Conservation (phyloP, 1,140 invertebrate genomes). For the Leguminivora glycinivorella region DNA sequence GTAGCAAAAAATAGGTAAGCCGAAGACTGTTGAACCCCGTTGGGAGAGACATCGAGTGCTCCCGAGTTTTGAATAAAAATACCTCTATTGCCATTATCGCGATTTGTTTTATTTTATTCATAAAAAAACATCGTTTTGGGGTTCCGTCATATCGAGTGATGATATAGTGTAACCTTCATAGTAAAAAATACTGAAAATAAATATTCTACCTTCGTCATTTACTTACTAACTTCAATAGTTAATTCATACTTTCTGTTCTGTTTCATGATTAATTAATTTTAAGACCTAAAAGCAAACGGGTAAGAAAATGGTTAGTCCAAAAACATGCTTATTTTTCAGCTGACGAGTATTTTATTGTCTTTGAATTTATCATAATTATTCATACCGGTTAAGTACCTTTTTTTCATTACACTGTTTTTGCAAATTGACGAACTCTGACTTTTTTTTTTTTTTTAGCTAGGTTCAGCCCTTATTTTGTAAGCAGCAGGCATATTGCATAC, state of each 20-base stretch:
- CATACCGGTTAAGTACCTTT: not conserved
- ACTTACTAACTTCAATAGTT: no score
- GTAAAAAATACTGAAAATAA: no score
- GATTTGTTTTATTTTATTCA: constrained; percentile 8
- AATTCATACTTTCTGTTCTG: no score
- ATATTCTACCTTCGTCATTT: no score
- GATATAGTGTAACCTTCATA: not conserved
- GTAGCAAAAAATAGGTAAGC: not conserved
- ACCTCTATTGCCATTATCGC: not conserved
- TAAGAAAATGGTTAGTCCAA: no score
- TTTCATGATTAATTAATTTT: no score
- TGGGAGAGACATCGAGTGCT: not conserved
- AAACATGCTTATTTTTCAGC: no score
- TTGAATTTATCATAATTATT: no score
- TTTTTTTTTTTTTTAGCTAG: no score
- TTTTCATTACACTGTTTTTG: not conserved
- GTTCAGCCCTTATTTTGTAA: not conserved
- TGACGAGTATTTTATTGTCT: no score
- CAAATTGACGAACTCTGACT: not conserved
- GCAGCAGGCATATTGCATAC: not conserved
- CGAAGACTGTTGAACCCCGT: not conserved
- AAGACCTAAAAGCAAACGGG: no score
- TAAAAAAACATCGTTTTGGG: not conserved
- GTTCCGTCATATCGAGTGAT: not conserved
- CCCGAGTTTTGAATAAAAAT: constrained; percentile 3